These are phyloP conservation scores for Drosophila limbata DNA, from an alignment of 2,888 invertebrate species.

Conservation along the genomic window DNA sequence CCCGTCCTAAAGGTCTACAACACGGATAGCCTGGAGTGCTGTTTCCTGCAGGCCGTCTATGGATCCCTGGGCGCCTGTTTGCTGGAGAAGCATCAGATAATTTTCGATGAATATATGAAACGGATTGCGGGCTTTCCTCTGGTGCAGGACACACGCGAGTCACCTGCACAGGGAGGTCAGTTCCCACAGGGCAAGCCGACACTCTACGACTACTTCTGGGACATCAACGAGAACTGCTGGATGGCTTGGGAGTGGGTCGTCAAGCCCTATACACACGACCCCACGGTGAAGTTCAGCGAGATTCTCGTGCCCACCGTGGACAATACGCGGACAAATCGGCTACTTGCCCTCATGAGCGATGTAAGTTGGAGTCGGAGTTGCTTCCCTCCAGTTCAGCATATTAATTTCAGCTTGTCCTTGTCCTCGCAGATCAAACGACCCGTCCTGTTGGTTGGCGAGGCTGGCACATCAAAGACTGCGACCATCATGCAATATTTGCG, in stretches of 20 bases:
- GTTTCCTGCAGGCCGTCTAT: slow-evolving; percentile 90
- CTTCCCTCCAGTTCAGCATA: background rate
- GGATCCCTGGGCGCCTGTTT: slow-evolving; percentile 94
- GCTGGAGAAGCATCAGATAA: slow-evolving; percentile 88
- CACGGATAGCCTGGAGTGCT: slow-evolving; percentile 89
- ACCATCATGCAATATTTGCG: slow-evolving; percentile 93
- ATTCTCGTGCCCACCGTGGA: slow-evolving; percentile 96
- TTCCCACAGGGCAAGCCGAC: slow-evolving; percentile 90
- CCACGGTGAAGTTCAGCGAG: slow-evolving; percentile 90
- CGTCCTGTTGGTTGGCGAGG: slow-evolving; percentile 94
- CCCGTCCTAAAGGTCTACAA: slow-evolving; percentile 86
- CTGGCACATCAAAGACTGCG: slow-evolving; percentile 97
- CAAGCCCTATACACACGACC: slow-evolving; percentile 91
- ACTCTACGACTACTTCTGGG: slow-evolving; percentile 93
- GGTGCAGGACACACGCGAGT: slow-evolving; percentile 88
- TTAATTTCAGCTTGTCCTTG: slow-evolving; percentile 4
- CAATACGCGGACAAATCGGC: slow-evolving; percentile 92
- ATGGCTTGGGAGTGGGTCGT: slow-evolving; percentile 94
- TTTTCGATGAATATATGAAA: slow-evolving; percentile 93
- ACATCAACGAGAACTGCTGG: slow-evolving; percentile 89
- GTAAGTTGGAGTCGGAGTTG: slow-evolving; percentile 84
- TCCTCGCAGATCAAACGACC: slow-evolving; percentile 89
- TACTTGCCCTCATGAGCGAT: slow-evolving; percentile 91
- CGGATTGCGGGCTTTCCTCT: slow-evolving; percentile 88
- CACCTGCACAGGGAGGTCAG: slow-evolving; percentile 89